phyloP scores from a whole-genome alignment of 2,888 invertebrate species.

The Lucinisca nassula region DNA sequence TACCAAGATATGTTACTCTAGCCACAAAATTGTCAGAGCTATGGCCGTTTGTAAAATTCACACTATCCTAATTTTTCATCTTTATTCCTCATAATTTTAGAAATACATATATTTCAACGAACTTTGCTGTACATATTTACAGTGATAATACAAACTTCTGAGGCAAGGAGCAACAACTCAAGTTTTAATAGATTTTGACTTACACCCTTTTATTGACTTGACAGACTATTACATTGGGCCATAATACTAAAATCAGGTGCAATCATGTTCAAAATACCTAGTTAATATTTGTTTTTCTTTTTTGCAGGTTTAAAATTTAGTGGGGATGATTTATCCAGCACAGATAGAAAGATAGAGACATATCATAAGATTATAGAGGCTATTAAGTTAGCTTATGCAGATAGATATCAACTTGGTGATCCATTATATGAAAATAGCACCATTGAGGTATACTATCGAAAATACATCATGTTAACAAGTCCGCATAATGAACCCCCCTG shows the following conservation, averaged over 20 bases:
- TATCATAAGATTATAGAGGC: slow-evolving; percentile 95
- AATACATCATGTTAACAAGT: too few species aligned
- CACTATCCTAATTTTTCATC: not conserved
- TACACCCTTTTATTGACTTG: too few species aligned
- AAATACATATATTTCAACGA: not conserved
- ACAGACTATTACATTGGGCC: too few species aligned
- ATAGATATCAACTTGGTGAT: slow-evolving; percentile 84
- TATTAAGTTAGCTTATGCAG: slow-evolving; percentile 96
- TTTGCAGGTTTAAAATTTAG: not conserved
- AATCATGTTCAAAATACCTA: too few species aligned
- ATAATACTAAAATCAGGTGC: too few species aligned
- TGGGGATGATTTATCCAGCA: not conserved
- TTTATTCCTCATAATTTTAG: not conserved
- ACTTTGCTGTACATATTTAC: not conserved
- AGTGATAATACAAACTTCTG: too few species aligned
- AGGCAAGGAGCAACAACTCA: too few species aligned
- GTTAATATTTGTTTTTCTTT: not conserved
- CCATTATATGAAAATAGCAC: slow-evolving; percentile 65
- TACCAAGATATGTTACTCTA: too few species aligned
- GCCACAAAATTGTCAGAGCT: too few species aligned
- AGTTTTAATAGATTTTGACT: too few species aligned
- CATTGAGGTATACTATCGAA: not conserved
- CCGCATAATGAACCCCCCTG: too few species aligned
- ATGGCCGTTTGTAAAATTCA: too few species aligned
- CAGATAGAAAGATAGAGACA: slow-evolving; percentile 87